These are phyloP conservation scores for Petrocephalus microphthalmus DNA, from an alignment of 2,113 vertebrate genomes.

Conservation along the genomic window DNA sequence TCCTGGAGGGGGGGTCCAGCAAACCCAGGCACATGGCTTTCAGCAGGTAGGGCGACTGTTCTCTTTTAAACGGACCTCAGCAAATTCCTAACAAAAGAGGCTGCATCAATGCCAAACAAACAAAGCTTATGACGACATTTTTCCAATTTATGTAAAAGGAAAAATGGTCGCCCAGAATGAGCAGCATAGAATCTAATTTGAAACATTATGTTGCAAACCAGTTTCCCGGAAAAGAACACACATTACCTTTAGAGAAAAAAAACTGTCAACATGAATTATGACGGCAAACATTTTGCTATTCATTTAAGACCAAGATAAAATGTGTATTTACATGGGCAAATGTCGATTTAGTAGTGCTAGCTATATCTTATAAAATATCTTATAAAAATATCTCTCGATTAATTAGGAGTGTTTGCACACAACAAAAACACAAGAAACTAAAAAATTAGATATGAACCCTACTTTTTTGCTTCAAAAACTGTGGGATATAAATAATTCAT, in stretches of 20 bases:
- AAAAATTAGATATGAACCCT: neutral
- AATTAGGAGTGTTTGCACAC: neutral
- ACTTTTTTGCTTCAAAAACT: neutral
- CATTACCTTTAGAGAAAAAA: neutral
- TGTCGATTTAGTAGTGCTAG: neutral
- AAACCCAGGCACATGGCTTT: neutral
- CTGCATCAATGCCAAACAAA: neutral
- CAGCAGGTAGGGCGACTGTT: neutral
- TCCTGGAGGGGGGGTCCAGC: neutral
- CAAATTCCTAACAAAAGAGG: neutral
- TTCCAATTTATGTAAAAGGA: neutral
- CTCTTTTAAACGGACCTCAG: neutral
- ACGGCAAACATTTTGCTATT: neutral
- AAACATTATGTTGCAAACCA: neutral
- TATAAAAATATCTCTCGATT: neutral
- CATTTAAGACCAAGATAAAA: neutral
- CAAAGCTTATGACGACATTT: neutral
- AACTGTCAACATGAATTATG: neutral
- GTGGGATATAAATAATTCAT: neutral
- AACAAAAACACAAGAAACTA: neutral
- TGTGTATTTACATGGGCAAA: neutral
- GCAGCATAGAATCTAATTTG: neutral
- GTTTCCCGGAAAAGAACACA: neutral
- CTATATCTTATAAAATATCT: neutral
- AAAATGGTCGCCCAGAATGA: neutral